Evolutionary conservation across 2,888 invertebrate species (phyloP), one percentile per base, ranked within the genome.

Genomic region (Diarsia dahlii): DNA sequence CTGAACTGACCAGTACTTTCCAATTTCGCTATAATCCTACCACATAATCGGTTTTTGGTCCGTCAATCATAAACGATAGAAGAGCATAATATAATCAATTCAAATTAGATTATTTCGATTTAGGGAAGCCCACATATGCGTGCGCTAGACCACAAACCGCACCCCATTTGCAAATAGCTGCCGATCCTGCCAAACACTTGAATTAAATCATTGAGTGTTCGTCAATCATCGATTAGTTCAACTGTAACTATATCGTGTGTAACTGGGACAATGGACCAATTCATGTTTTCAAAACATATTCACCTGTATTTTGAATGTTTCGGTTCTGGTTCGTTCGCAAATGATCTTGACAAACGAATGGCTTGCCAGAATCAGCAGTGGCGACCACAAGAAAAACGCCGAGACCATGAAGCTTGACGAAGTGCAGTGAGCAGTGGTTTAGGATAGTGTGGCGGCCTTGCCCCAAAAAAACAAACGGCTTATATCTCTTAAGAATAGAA

Each of bases 161-260:
- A 88, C 50, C 77, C 87, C 85, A 89, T 89, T 89, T 87, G 86
- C 88, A 84, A 82, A 89, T 86, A 87, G 80, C 84, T 82, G 76
- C 75, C 79, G 73, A 83, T 80, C 73, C 81, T 77, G 23, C 72
- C 82, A 86, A 86, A 89, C 85, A 81, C 81, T 87, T 84, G 76
- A 85, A 87, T 88, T 84, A 78, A 89, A 89, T 86, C 80, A 84
- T 77, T 81, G 78, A 72, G 74, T 66, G 52, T 56, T 74, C 58
- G 64, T 74, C 74, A 71, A 79, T 79, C 74, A 79, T 80, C 60
- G 72, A 85, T 80, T 76, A 75, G 63, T 65, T 54, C 70, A 63
- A 63, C 13, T 45, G 63, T 45, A 45, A 13, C 39, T 45, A 69
- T 60, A 66, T 8, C n/a, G 45, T 69, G 28, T 74, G 46, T 65